These are phyloP conservation scores for Eonycteris spelaea DNA, from an alignment of 2,113 vertebrate species.

Conservation along the genomic window DNA sequence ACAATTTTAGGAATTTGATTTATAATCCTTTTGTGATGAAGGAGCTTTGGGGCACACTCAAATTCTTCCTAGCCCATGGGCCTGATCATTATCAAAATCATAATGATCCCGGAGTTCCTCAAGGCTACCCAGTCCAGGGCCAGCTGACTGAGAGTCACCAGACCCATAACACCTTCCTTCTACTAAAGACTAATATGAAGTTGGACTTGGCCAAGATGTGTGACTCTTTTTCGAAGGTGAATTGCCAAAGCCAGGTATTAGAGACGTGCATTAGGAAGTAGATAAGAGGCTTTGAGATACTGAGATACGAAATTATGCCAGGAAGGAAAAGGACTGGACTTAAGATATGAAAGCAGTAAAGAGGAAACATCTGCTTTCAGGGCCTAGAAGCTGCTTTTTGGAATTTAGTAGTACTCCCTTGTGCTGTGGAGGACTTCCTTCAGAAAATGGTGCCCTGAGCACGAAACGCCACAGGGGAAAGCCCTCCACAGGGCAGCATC, in stretches of 20 bases:
- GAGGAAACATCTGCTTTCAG: slow-evolving; percentile 61
- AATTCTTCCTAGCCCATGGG: not conserved
- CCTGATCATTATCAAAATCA: not conserved
- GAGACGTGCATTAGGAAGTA: not conserved
- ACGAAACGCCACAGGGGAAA: not conserved
- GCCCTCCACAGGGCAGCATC: not conserved
- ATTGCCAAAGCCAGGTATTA: not conserved
- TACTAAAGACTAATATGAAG: not conserved
- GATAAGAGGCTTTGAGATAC: slow-evolving; percentile 3
- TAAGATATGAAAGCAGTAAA: not conserved
- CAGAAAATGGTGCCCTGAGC: slow-evolving; percentile 5
- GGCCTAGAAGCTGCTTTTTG: not conserved
- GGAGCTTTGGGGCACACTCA: not conserved
- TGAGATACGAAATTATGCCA: not conserved
- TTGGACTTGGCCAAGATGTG: not conserved
- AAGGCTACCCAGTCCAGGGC: not conserved
- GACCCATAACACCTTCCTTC: not conserved
- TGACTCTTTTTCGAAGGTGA: not conserved
- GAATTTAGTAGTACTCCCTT: not conserved
- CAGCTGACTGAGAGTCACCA: not conserved
- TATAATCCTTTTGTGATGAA: not conserved
- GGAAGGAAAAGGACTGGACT: slow-evolving; percentile 52
- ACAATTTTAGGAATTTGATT: not conserved
- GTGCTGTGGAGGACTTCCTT: slow-evolving; percentile 9
- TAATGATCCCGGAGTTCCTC: not conserved